phyloP scores from a whole-genome alignment of 2,113 vertebrate species.

The Elephantulus edwardii region DNA sequence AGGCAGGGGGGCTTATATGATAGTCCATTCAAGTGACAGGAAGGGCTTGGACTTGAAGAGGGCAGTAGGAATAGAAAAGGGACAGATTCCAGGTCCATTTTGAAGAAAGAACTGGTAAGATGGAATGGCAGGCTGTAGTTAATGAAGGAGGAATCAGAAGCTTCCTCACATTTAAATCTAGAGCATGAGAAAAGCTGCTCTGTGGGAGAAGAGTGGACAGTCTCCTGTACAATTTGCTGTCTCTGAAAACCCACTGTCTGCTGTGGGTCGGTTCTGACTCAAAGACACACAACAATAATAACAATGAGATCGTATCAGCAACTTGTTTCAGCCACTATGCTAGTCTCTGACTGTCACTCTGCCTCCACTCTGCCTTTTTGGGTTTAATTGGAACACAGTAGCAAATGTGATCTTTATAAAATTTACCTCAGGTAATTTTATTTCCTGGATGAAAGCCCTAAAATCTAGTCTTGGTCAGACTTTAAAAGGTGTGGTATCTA shows the following conservation, averaged over 20 bases:
- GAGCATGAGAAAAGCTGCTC: too few relatives aligned
- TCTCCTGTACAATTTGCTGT: too few relatives aligned
- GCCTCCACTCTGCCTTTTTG: background rate
- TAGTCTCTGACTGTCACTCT: background rate
- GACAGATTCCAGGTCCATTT: background rate
- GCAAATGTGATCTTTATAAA: background rate
- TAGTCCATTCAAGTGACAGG: background rate
- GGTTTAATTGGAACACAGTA: background rate
- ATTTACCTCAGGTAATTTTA: background rate
- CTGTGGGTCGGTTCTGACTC: too few relatives aligned
- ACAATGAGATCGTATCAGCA: background rate
- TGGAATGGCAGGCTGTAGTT: background rate
- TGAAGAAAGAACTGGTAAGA: background rate
- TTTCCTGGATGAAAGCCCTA: background rate
- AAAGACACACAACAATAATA: too few relatives aligned
- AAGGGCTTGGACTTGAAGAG: background rate
- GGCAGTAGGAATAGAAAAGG: background rate
- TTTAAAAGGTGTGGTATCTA: background rate
- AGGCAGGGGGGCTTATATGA: background rate
- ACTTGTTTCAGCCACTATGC: background rate
- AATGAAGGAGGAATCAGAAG: background rate
- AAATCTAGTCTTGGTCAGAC: background rate
- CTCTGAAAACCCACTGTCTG: too few relatives aligned
- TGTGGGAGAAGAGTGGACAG: too few relatives aligned
- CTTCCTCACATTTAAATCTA: too few relatives aligned